Evolutionary conservation across 2,113 vertebrate genomes (phyloP).

Genomic region (Ceyx melanurus): DNA sequence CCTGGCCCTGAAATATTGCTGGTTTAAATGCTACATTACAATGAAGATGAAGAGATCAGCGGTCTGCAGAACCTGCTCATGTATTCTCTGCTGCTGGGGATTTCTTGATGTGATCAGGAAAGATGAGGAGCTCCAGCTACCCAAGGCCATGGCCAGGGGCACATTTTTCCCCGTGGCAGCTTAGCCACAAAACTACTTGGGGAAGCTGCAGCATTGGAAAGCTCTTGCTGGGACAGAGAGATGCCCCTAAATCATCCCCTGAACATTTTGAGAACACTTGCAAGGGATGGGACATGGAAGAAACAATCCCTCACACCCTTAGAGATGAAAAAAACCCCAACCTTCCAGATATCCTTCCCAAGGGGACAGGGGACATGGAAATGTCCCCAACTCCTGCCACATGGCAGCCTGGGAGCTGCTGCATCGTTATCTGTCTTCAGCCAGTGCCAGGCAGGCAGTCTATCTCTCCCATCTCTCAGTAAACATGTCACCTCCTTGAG

Average conservation of each 20-base stretch:
- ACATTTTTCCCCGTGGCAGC: background rate
- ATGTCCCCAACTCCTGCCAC: background rate
- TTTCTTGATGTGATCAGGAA: background rate
- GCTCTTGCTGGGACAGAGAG: background rate
- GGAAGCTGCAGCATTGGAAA: background rate
- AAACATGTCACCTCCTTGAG: conserved; percentile 68
- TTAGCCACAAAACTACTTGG: background rate
- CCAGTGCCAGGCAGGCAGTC: conserved; percentile 60
- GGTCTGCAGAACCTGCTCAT: background rate
- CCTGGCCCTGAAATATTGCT: conserved; percentile 40
- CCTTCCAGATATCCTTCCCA: background rate
- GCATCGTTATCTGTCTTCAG: conserved; percentile 42
- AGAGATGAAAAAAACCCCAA: background rate
- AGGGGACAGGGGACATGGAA: accelerated
- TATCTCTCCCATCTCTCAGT: conserved; percentile 73
- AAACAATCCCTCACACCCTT: background rate
- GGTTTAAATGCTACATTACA: background rate
- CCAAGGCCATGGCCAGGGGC: background rate
- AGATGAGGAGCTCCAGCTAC: background rate
- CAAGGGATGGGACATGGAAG: background rate
- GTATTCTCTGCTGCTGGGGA: background rate
- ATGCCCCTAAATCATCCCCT: background rate
- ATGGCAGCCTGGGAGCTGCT: background rate
- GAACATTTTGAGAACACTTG: background rate
- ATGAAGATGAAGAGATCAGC: conserved; percentile 42